Percentiles rank a stretch among this genome's conserved stretches.
phyloP scores from a whole-genome alignment of 2,888 invertebrate genomes.

The Itoplectis maculator region DNA sequence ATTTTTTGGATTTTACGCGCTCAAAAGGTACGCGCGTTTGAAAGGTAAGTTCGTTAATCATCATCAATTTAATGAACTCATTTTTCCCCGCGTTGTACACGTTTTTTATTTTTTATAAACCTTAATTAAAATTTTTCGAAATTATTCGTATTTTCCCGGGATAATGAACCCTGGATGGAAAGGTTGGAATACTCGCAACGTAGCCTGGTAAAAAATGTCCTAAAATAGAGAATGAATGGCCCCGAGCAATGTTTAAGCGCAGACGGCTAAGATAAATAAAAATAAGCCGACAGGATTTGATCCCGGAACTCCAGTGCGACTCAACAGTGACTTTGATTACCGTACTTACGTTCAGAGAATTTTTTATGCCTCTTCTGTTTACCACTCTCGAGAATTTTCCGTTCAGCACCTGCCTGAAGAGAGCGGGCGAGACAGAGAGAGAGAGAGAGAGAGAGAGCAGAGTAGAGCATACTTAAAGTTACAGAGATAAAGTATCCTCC shows the following conservation, averaged over 20 bases:
- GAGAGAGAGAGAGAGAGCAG: too few relatives aligned
- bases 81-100: too few relatives aligned
- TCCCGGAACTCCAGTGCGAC: neutral
- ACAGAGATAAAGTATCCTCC: conserved; percentile 55
- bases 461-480: conserved; percentile 52
- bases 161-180: too few relatives aligned
- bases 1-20: neutral
- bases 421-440: neutral
- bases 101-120: neutral
- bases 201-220: neutral
- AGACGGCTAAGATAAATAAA: neutral
- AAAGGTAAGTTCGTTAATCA: too few relatives aligned
- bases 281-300: neutral
- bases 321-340: conserved; percentile 3
- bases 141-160: neutral
- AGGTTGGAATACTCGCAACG: neutral
- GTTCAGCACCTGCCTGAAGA: neutral
- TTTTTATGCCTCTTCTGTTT: conserved; percentile 20
- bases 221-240: neutral
- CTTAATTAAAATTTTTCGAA: neutral
- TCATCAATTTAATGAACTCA: too few relatives aligned
- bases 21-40: neutral
- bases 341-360: neutral
- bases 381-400: neutral
- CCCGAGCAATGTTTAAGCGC: neutral